Evolutionary conservation across 2,113 vertebrate genomes (phyloP), one percentile per base, ranked within the genome.

Genomic region (Grammomys surdaster): DNA sequence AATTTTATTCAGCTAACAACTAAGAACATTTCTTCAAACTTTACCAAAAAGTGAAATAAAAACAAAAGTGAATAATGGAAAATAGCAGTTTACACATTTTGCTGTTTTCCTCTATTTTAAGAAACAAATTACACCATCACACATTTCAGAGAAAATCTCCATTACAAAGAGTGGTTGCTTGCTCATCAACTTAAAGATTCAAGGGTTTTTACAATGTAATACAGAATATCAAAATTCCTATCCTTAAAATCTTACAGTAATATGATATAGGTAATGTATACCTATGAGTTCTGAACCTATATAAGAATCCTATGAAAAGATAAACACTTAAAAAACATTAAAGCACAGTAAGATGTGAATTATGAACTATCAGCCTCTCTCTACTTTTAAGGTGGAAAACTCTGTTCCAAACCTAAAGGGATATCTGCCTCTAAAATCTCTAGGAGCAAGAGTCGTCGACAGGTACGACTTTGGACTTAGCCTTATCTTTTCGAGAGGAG

Each of bases 141-240:
- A 94, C 6, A 69, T 78, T 93, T 82, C 17, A 22, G 82, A 89
- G 51, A 60, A 91, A 70, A 48, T n/a, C 2, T 24, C 22, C 33
- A 70, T 63, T 69, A 12, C 12, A 84, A 60, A 58, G 8, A 19
- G 65, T 69, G 1, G 40, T 43, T 80, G 63, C 70, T 84, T 80
- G 12, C 24, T 92, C 14, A 65, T 10, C 20, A 96, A 54, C 33
- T n/a, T 36, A 63, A 43, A 54, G 0, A 78, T 87, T 54, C 31
- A 70, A 73, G 20, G 36, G 24, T 24, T 92, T 89, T 70, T 6
- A 67, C 54, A 43, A 24, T 56, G 1, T 19, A 84, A 80, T 60
- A 86, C 28, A 67, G 33, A 95, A 88, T 75, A 84, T 5, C 31
- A 81, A 97, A 76, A 43, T 65, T 81, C 63, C 87, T 22, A 73